These are phyloP conservation scores for Erinaceus europaeus DNA, from an alignment of 2,113 vertebrate species.

Conservation along the genomic window DNA sequence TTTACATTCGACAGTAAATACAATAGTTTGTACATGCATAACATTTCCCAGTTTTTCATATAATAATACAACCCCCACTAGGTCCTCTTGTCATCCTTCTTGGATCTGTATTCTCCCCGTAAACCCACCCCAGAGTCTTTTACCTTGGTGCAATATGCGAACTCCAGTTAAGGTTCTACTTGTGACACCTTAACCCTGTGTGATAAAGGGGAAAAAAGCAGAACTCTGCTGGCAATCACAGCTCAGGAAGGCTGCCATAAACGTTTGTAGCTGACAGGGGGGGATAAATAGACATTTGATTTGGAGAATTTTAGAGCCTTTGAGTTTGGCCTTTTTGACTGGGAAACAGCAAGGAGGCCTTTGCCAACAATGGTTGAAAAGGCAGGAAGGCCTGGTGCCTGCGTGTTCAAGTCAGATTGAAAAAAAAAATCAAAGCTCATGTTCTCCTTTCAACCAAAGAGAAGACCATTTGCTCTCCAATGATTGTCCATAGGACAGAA, in stretches of 20 bases:
- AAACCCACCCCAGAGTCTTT: too few relatives aligned
- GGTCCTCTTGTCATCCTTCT: too few relatives aligned
- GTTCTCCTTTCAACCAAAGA: neutral
- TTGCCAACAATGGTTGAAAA: neutral
- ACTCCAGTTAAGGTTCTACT: too few relatives aligned
- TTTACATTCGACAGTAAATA: too few relatives aligned
- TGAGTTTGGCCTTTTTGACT: neutral
- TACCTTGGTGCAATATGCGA: too few relatives aligned
- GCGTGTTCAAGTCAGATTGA: neutral
- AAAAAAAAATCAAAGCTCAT: neutral
- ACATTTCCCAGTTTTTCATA: too few relatives aligned
- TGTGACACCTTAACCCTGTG: too few relatives aligned
- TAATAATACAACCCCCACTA: too few relatives aligned
- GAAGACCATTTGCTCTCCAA: neutral
- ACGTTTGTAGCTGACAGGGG: neutral
- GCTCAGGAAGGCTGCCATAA: too few relatives aligned
- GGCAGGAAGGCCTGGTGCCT: too few relatives aligned
- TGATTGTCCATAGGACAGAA: neutral
- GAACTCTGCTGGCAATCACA: neutral
- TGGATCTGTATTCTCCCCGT: too few relatives aligned
- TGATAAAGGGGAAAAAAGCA: accelerated
- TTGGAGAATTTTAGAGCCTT: neutral
- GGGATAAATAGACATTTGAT: neutral
- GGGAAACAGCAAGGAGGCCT: neutral
- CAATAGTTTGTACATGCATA: too few relatives aligned